phyloP scores from a whole-genome alignment of 2,113 vertebrate genomes.

The Martes martes region DNA sequence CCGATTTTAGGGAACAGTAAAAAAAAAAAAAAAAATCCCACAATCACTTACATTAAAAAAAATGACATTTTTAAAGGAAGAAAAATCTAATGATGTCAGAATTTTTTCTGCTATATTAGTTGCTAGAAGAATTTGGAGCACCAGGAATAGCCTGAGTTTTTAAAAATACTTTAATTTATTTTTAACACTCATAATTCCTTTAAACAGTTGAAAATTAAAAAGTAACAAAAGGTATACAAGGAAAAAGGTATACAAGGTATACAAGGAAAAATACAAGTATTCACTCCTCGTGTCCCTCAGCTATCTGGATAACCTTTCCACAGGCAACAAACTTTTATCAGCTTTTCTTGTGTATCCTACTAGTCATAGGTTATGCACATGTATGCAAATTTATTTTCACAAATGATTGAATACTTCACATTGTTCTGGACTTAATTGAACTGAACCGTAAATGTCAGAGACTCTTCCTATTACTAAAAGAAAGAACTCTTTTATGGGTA shows the following conservation, averaged over 20 bases:
- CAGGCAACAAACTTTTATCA: not conserved
- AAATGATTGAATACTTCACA: not conserved
- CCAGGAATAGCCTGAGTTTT: not conserved
- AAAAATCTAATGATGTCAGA: not conserved
- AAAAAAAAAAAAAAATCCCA: not conserved
- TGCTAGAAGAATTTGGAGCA: not conserved
- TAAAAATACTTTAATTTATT: not conserved
- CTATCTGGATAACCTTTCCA: not conserved
- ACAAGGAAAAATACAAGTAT: not conserved
- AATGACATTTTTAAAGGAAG: not conserved
- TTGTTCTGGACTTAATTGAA: not conserved
- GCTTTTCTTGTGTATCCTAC: not conserved
- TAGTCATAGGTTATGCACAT: not conserved
- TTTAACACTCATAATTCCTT: not conserved
- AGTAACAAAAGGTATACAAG: not conserved
- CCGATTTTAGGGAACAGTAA: not conserved
- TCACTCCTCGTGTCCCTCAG: not conserved
- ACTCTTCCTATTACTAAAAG: not conserved
- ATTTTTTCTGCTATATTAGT: not conserved
- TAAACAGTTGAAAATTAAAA: constrained; percentile 13
- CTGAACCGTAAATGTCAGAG: not conserved
- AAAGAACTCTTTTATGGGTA: not conserved
- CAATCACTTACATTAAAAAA: not conserved
- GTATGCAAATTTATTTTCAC: not conserved
- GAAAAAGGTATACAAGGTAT: not conserved